A percentile compares a stretch with the other conserved stretches of the same genome.
Evolutionary conservation across 2,113 vertebrate genomes (phyloP).

Genomic region (Globicephala melas): DNA sequence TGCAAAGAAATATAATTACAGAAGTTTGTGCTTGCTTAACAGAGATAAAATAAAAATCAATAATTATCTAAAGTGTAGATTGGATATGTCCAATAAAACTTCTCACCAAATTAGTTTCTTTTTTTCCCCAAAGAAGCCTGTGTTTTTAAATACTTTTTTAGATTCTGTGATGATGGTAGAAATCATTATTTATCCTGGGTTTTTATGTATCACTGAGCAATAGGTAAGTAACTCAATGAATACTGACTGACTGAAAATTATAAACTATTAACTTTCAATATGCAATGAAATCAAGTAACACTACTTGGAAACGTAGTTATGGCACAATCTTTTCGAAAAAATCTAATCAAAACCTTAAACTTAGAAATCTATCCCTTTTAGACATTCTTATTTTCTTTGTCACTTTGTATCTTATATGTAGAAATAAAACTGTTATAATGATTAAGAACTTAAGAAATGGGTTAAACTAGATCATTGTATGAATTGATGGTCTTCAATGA

Average conservation of each 20-base stretch:
- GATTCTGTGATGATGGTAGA: not conserved
- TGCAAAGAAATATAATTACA: not conserved
- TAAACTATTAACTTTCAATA: not conserved
- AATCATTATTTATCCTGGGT: not conserved
- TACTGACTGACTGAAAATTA: not conserved
- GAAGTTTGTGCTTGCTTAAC: not conserved
- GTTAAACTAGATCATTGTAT: not conserved
- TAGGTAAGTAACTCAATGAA: constrained; percentile 19
- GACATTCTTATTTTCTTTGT: not conserved
- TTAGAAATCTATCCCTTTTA: constrained; percentile 13
- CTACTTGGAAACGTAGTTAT: not conserved
- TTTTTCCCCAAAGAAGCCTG: not conserved
- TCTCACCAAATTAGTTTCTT: not conserved
- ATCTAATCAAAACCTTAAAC: not conserved
- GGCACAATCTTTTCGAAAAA: not conserved
- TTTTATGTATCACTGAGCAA: not conserved
- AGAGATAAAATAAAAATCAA: not conserved
- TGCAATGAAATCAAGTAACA: not conserved
- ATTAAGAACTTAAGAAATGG: not conserved
- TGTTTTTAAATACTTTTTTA: not conserved
- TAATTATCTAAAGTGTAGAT: constrained; percentile 15
- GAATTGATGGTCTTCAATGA: not conserved
- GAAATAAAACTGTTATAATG: not conserved
- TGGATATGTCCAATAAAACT: constrained; percentile 34
- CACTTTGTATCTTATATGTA: not conserved